phyloP scores from a whole-genome alignment of 2,888 invertebrate species.

The Dryadula phaetusa region DNA sequence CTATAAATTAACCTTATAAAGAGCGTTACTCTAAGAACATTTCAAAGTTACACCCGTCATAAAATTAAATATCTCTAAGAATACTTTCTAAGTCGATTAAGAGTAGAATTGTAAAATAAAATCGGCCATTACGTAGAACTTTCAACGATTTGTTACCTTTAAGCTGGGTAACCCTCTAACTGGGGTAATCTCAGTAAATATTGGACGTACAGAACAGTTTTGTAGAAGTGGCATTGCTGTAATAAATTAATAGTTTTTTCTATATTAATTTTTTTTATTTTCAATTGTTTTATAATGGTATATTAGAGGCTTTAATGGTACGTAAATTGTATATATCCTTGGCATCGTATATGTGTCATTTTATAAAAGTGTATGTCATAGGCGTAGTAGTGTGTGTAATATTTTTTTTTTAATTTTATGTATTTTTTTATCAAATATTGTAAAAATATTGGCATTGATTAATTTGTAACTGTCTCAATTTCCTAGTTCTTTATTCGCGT shows the following conservation, averaged over 20 bases:
- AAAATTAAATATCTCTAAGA: constrained; percentile 40
- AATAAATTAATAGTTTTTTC: neutral
- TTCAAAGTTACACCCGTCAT: constrained; percentile 39
- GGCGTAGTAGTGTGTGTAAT: too few species aligned
- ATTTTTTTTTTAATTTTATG: too few species aligned
- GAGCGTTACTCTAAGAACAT: constrained; percentile 17
- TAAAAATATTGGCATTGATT: too few species aligned
- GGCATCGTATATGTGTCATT: too few species aligned
- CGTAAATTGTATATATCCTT: too few species aligned
- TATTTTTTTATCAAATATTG: too few species aligned
- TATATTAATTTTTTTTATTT: neutral
- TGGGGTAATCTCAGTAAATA: constrained; percentile 43
- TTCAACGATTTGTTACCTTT: constrained; percentile 49
- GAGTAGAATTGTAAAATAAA: constrained; percentile 47
- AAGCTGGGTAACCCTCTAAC: constrained; percentile 39
- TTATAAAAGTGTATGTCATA: too few species aligned
- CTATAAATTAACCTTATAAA: constrained; percentile 3
- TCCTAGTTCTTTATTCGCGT: too few species aligned
- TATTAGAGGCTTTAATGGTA: too few species aligned
- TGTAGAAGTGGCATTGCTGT: neutral
- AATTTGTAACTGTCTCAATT: too few species aligned
- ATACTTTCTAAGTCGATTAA: constrained; percentile 42
- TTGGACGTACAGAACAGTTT: constrained; percentile 21
- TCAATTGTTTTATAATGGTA: too few species aligned
- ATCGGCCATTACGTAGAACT: constrained; percentile 48